These are phyloP conservation scores for Lates japonicus DNA, from an alignment of 2,797 vertebrate genomes.

Conservation along the genomic window DNA sequence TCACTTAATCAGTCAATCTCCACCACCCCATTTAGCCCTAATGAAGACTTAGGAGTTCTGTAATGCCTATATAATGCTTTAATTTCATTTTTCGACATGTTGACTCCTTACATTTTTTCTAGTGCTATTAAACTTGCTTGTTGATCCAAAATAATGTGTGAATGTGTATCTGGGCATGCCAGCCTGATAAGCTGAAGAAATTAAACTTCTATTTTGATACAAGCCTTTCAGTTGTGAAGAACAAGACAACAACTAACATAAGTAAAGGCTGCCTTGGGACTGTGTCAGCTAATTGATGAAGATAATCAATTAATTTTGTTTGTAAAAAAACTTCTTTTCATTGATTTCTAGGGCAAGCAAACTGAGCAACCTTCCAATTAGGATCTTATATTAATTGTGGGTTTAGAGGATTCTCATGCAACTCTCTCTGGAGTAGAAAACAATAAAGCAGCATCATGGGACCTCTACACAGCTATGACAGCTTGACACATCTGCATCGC, in stretches of 20 bases:
- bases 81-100: too few species aligned
- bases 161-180: neutral
- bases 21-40: neutral
- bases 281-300: neutral
- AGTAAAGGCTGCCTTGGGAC: neutral
- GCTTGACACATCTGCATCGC: slow-evolving; percentile 37
- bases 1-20: neutral
- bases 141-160: neutral
- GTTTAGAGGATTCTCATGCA: neutral
- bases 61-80: neutral
- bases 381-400: slow-evolving; percentile 2
- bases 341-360: neutral
- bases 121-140: neutral
- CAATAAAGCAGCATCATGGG: slow-evolving; percentile 12
- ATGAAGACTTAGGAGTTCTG: neutral
- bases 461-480: slow-evolving; percentile 5
- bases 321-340: neutral
- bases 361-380: slow-evolving; percentile 14
- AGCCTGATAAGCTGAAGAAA: neutral
- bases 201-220: neutral
- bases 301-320: slow-evolving; percentile 15
- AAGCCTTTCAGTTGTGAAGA: neutral
- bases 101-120: too few species aligned
- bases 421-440: slow-evolving; percentile 13
- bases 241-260: neutral